Percentiles rank a stretch among this genome's conserved stretches.
Evolutionary conservation across 2,888 invertebrate species (phyloP).

Genomic region (Drosophila parthenogenetica): DNA sequence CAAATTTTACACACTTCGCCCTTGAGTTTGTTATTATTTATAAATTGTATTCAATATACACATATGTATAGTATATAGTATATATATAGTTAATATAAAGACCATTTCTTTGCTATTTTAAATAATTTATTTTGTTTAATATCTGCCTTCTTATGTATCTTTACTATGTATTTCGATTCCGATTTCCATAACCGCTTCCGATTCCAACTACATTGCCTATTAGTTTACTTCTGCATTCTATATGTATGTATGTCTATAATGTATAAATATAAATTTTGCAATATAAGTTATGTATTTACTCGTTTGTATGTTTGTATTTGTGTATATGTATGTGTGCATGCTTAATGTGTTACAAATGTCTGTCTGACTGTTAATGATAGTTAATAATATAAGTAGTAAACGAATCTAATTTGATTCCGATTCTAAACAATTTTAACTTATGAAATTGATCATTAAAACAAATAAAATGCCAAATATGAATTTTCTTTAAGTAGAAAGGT

Average conservation of each 20-base stretch:
- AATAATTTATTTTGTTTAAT: constrained; percentile 62
- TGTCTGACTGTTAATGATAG: constrained; percentile 29
- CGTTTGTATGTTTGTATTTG: constrained; percentile 20
- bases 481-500: constrained; percentile 14
- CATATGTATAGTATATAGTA: constrained; percentile 73
- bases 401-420: constrained; percentile 5
- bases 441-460: not conserved
- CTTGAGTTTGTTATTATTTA: constrained; percentile 78
- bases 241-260: constrained; percentile 58
- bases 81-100: constrained; percentile 76
- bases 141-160: constrained; percentile 50
- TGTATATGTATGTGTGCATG: constrained; percentile 36
- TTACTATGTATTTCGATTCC: constrained; percentile 34
- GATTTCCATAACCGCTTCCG: constrained; percentile 5
- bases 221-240: constrained; percentile 58
- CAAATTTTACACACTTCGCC: constrained; percentile 80
- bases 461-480: constrained; percentile 11
- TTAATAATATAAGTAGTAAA: not conserved
- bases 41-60: constrained; percentile 81
- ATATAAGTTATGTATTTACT: constrained; percentile 42
- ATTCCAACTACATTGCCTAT: constrained; percentile 72
- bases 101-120: constrained; percentile 75
- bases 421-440: constrained; percentile 10
- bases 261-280: constrained; percentile 52
- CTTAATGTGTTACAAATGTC: constrained; percentile 24